phyloP scores from a whole-genome alignment of 1,140 invertebrate genomes.

The Palaemon carinicauda region DNA sequence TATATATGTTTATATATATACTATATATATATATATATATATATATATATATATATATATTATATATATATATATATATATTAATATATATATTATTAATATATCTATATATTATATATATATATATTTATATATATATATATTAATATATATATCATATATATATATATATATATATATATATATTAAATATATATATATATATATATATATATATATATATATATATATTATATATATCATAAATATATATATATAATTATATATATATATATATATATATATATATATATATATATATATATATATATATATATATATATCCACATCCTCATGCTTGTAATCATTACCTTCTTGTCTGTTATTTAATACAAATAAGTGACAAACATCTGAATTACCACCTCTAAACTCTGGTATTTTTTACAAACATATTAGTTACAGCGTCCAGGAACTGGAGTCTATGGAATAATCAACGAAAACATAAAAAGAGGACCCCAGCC shows the following conservation, averaged over 20 bases:
- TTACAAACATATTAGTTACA: not conserved
- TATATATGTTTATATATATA: not conserved
- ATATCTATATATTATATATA: not conserved
- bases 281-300: too few species aligned
- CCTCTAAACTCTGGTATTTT: too few species aligned
- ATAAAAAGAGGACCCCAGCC: not conserved
- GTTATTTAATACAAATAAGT: too few species aligned
- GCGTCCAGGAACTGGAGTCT: not conserved
- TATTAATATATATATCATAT: too few species aligned
- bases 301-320: not conserved
- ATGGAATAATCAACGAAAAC: not conserved
- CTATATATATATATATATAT: slow-evolving; percentile 11
- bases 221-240: not conserved
- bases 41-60: slow-evolving; percentile 7
- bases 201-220: too few species aligned
- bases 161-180: not conserved
- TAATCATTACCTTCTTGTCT: too few species aligned
- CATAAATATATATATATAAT: not conserved
- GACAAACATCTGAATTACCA: too few species aligned
- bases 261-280: not conserved
- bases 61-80: slow-evolving; percentile 10
- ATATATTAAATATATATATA: not conserved
- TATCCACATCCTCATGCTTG: not conserved
- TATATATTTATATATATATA: too few species aligned
- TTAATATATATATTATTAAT: not conserved